A percentile compares a stretch with the other conserved stretches of the same genome.
phyloP scores from a whole-genome alignment of 2,888 invertebrate species.

The Pemphredon lugubris region DNA sequence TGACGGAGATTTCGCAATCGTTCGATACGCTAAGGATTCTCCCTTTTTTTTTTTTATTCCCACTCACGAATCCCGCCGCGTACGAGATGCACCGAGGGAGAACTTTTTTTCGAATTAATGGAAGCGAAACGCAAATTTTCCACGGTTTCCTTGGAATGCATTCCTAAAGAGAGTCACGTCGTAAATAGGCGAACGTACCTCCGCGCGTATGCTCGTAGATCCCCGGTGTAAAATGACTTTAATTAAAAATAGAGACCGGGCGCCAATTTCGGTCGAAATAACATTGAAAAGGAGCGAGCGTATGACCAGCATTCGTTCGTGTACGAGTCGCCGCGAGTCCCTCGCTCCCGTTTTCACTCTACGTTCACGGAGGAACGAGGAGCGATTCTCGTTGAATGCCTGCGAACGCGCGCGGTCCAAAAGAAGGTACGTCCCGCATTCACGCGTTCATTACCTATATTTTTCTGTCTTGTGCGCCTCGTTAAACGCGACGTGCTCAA shows the following conservation, averaged over 20 bases:
- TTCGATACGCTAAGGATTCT: too few species aligned
- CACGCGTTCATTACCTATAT: slow-evolving; percentile 65
- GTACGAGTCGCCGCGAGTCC: too few species aligned
- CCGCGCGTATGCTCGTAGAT: too few species aligned
- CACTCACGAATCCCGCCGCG: too few species aligned
- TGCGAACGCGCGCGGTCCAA: slow-evolving; percentile 34
- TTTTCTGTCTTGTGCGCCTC: slow-evolving; percentile 64
- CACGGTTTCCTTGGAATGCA: too few species aligned
- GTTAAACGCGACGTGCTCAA: slow-evolving; percentile 64
- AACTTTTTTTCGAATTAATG: slow-evolving; percentile 5
- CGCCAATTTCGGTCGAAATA: slow-evolving; percentile 53
- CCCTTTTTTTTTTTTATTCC: too few species aligned
- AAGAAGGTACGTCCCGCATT: slow-evolving; percentile 47
- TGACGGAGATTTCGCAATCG: too few species aligned
- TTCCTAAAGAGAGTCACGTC: slow-evolving; percentile 35
- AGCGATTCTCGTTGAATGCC: slow-evolving; percentile 53
- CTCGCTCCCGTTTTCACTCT: slow-evolving; percentile 17
- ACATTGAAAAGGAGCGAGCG: slow-evolving; percentile 50
- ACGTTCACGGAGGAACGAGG: slow-evolving; percentile 15
- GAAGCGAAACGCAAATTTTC: slow-evolving; percentile 23
- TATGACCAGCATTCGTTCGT: slow-evolving; percentile 1
- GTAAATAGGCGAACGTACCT: slow-evolving; percentile 17
- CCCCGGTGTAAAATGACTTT: slow-evolving; percentile 36
- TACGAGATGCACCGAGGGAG: background rate
- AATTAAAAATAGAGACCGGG: slow-evolving; percentile 58